Percentiles rank a stretch among this genome's conserved stretches.
phyloP scores from a whole-genome alignment of 2,888 invertebrate species.

The Epinotia ramella region DNA sequence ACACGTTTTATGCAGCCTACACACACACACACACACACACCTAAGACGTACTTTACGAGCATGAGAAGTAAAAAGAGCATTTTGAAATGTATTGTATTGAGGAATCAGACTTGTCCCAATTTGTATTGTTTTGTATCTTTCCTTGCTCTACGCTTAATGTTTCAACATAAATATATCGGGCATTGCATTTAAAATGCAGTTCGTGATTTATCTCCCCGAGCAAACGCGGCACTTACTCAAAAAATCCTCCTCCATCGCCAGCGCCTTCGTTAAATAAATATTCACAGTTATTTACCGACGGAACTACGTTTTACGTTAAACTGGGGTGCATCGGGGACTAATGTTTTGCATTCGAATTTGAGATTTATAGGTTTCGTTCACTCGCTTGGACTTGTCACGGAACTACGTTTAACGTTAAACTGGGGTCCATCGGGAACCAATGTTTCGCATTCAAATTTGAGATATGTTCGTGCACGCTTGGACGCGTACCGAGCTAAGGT shows the following conservation, averaged over 20 bases:
- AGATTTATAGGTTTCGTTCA: background rate
- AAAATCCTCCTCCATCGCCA: slow-evolving; percentile 5
- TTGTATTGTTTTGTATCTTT: too few species aligned
- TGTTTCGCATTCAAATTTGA: too few species aligned
- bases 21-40: too few species aligned
- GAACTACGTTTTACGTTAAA: background rate
- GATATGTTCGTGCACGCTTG: too few species aligned
- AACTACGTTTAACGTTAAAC: background rate
- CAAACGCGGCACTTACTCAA: slow-evolving; percentile 2
- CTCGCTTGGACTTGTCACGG: background rate
- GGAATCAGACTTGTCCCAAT: too few species aligned
- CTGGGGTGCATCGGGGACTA: background rate
- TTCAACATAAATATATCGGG: background rate
- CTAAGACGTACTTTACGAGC: too few species aligned
- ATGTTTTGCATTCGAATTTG: background rate
- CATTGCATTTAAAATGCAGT: background rate
- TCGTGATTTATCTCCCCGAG: slow-evolving; percentile 1
- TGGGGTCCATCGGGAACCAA: background rate
- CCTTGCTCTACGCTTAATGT: too few species aligned
- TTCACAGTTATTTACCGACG: slow-evolving; percentile 17
- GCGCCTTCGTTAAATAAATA: slow-evolving; percentile 21
- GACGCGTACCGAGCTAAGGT: too few species aligned
- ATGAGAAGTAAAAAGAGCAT: too few species aligned
- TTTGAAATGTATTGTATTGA: too few species aligned
- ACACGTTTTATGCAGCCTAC: too few species aligned